Evolutionary conservation across 92 coral and sea anemone genomes (phyloP), one percentile per base, ranked within the genome.

Genomic region (Palythoa grandiflora): DNA sequence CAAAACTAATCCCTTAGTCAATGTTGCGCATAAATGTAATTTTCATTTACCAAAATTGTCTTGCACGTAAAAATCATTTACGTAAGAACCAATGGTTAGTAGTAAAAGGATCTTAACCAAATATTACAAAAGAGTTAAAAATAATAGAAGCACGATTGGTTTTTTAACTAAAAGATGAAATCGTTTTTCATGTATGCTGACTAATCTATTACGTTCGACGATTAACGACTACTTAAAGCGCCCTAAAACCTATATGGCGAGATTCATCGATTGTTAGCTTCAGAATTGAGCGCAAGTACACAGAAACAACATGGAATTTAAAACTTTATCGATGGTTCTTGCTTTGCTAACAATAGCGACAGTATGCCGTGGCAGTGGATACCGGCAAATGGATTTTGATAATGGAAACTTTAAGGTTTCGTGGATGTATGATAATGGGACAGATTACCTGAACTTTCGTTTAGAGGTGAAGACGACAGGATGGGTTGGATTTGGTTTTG

Each of bases 401-500:
- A 9, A 12, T n/a, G 84, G 84, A 9, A 78, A 78, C 21, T 78
- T 55, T 54, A 78, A 59, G 70, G 84, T 78, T 1, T 78, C 84
- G 51, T 78, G 84, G 84, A 57, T 12, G 53, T 78, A 59, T 8
- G 70, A 78, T 38, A 78, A 78, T 9, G 51, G 16, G 10, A 54
- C 40, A 17, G 71, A 35, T 15, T 57, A 78, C 50, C 20, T 78
- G 52, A 78, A 57, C 4, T 78, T 78, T 78, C 9, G 15, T 9
- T 57, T 78, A 38, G 51, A 35, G 51, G 84, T 78, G 35, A 59
- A 78, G 38, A 38, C 84, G 17, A 57, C 84, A 20, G 84, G 84
- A 17, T 78, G 84, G 84, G 84, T 78, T 16, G 84, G 84, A 13
- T 78, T 78, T 38, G 84, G 84, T 38, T 59, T 78, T n/a, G 84